Conservation (phyloP, 2,888 invertebrate species). For the Cosmia pyralina region DNA sequence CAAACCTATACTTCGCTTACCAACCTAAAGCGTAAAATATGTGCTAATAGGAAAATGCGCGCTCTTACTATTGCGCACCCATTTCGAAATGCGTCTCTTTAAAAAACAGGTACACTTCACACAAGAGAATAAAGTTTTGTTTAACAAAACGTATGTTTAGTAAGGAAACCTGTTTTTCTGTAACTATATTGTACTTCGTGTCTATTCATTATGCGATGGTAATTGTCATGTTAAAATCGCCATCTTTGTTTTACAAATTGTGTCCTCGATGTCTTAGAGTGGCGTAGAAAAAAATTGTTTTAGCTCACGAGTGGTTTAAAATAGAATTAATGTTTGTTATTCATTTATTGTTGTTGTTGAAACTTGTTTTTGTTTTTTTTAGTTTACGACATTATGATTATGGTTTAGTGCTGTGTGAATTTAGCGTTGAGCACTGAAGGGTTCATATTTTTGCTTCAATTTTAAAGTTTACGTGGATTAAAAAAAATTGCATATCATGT, state of each 20-base stretch:
- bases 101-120: constrained; percentile 50
- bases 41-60: constrained; percentile 23
- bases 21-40: constrained; percentile 23
- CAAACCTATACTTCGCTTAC: not conserved
- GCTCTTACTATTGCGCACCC: constrained; percentile 30
- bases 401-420: not conserved
- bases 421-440: constrained; percentile 9
- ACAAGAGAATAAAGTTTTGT: constrained; percentile 70
- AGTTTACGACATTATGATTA: not conserved
- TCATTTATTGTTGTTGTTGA: constrained; percentile 9
- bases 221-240: constrained; percentile 87
- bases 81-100: constrained; percentile 53
- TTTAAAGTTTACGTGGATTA: too few species aligned
- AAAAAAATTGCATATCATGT: too few species aligned
- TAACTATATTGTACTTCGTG: constrained; percentile 81
- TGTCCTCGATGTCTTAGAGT: constrained; percentile 78
- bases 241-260: constrained; percentile 87
- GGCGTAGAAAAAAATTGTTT: constrained; percentile 61
- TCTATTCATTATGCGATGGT: constrained; percentile 81
- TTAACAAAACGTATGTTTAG: constrained; percentile 74
- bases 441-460: constrained; percentile 4
- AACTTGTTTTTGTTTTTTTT: constrained; percentile 7
- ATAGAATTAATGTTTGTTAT: constrained; percentile 42
- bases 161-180: constrained; percentile 87
- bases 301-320: constrained; percentile 52